Evolutionary conservation across 1,140 invertebrate genomes (phyloP), one percentile per base, ranked within the genome.

Genomic region (Conus betulinus): DNA sequence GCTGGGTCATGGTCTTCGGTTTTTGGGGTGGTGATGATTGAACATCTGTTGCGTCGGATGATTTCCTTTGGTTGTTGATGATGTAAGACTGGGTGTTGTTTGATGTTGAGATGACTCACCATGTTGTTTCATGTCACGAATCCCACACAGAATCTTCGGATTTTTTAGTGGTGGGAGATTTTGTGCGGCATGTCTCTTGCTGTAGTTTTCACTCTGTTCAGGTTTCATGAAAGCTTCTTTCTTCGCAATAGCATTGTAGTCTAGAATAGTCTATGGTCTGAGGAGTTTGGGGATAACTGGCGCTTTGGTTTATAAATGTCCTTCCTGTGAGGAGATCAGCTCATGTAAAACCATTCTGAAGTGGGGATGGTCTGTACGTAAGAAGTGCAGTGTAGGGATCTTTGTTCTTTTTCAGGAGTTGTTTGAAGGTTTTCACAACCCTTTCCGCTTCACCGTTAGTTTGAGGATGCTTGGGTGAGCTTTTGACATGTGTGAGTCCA

Each of bases 351-450:
- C 88, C 85, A 39, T 89, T 90, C 2, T 88, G 39, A 15, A 90
- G n/a, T 82, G 90, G 88, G 20, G 91, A 85, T 5, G 88, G 55
- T n/a, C 89, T 67, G 74, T 90, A 90, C 3, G 53, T 51, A 4
- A 91, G 78, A 6, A 92, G 81, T 52, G 86, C 90, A 20, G 76
- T 15, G 84, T 89, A 90, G 17, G 88, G 91, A 84, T 91, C 90
- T 20, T 87, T 82, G 39, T 67, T 81, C 76, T 91, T 91, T 52
- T 57, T 52, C 1, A 90, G 81, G 20, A 89, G 39, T 17, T 67
- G 84, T 87, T 93, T 91, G 7, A 93, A 87, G 4, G 90, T 92
- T 55, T 91, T 89, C 8, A 91, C 90, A 1, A 83, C 87, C 82
- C 89, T 85, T 86, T 92, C 91, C 0, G 84, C 92, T 53, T 89